phyloP scores from a whole-genome alignment of 2,797 vertebrate genomes.

The Neostethus bicornis region DNA sequence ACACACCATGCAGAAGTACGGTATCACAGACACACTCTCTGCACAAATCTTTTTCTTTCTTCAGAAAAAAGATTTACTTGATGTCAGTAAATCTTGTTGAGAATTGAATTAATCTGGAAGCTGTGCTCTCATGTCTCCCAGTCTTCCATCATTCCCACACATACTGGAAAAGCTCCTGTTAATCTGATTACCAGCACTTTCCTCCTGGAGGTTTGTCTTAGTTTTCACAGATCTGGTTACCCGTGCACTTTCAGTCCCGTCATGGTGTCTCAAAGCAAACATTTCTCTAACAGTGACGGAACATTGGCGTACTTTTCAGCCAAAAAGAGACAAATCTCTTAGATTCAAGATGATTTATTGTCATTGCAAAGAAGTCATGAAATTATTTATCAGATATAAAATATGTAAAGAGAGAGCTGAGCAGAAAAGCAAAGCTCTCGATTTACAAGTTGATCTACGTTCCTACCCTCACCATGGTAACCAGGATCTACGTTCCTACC shows the following conservation, averaged over 20 bases:
- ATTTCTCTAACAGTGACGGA: conserved; percentile 8
- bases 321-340: no score
- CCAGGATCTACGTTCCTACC: no score
- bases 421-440: no score
- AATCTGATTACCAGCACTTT: conserved; percentile 49
- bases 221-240: conserved; percentile 31
- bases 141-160: conserved; percentile 24
- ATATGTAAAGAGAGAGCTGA: no score
- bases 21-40: conserved; percentile 4
- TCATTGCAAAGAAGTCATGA: no score
- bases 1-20: conserved; percentile 3
- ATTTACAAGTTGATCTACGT: no score
- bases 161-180: conserved; percentile 17
- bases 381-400: no score
- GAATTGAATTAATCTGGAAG: conserved; percentile 25
- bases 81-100: conserved; percentile 5
- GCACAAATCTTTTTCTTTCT: conserved; percentile 1
- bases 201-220: conserved; percentile 21
- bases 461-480: no score
- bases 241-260: conserved; percentile 9
- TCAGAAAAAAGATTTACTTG: background rate
- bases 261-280: conserved; percentile 18
- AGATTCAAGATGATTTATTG: no score
- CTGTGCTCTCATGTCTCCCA: conserved; percentile 1
- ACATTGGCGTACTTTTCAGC: background rate